phyloP scores from a whole-genome alignment of 2,888 invertebrate genomes.

The Trachelus tabidus region DNA sequence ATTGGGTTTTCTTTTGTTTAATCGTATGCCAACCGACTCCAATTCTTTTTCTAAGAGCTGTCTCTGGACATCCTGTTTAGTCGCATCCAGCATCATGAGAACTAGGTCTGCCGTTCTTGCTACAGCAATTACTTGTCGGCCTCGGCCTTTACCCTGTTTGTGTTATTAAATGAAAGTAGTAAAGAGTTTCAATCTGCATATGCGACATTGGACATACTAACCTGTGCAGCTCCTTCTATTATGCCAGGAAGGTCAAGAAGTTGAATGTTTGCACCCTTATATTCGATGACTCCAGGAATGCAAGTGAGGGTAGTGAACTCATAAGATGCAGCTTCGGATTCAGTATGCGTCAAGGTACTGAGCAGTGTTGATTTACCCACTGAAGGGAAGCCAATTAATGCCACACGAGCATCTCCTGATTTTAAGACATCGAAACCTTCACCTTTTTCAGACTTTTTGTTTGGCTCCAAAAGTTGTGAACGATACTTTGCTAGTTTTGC shows the following conservation, averaged over 20 bases:
- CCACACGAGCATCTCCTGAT: constrained; percentile 98
- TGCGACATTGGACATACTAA: constrained; percentile 43
- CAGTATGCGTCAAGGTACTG: constrained; percentile 94
- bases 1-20: constrained; percentile 95
- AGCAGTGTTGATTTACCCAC: constrained; percentile 98
- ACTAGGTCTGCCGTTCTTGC: constrained; percentile 98
- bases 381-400: constrained; percentile 98
- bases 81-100: constrained; percentile 99
- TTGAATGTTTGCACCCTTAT: constrained; percentile 98
- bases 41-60: constrained; percentile 92
- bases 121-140: constrained; percentile 96
- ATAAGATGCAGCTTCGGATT: constrained; percentile 96
- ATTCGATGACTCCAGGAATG: constrained; percentile 98
- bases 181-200: background rate
- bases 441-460: constrained; percentile 94
- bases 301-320: constrained; percentile 99
- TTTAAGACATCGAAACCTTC: constrained; percentile 99
- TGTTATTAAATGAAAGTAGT: background rate
- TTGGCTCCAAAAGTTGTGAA: constrained; percentile 93
- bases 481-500: constrained; percentile 96
- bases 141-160: constrained; percentile 83
- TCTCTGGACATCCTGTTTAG: constrained; percentile 96
- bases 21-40: constrained; percentile 96
- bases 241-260: constrained; percentile 98
- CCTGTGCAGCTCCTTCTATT: constrained; percentile 98